Evolutionary conservation across 2,888 invertebrate species (phyloP), one percentile per base, ranked within the genome.

Genomic region (Ormyrus thymus): DNA sequence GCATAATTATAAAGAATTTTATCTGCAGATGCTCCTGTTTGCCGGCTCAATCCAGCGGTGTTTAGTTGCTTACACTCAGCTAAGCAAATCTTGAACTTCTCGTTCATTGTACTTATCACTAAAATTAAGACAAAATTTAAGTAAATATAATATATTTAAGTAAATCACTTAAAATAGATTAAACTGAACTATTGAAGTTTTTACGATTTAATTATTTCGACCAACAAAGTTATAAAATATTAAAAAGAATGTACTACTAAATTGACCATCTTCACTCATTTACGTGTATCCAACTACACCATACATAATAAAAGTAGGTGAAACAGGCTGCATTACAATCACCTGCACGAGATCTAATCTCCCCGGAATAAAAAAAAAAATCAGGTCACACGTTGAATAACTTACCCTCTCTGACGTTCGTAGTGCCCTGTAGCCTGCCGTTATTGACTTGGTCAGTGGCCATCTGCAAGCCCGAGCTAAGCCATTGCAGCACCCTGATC

Each of bases 1-100:
- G 99, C 99, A 91, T 99, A 97, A 89, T 97, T 96, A 91, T 99
- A 99, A 81, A 99, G 94, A 83, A 99, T 96, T 90, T 97, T 96
- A 90, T 99, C 99, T 81, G 98, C 98, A 78, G 97, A 97, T 80
- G 96, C 94, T 79, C 95, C 96, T 82, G 94, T 95, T 92, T 92
- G 95, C 87, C 93, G 94, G 88, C 94, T 88, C 69, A 94, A 90
- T n/a, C 94, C 94, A 64, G 92, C 92, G 82, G 94, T 94, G 90
- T 98, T 97, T 72, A 99, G 93, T 86, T 96, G 94, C 89, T 97
- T 96, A 87, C 97, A 97, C 89, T 97, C 96, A 83, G 93, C 93
- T 85, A 98, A 92, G 86, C 97, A 97, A 88, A 94, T 93, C 86
- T 96, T 95, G 91, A 98, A 99, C 90, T 97, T 97, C 84, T 94